Evolutionary conservation across 2,797 vertebrate species (phyloP), one percentile per base, ranked within the genome.

Genomic region (Babyrousa celebensis): DNA sequence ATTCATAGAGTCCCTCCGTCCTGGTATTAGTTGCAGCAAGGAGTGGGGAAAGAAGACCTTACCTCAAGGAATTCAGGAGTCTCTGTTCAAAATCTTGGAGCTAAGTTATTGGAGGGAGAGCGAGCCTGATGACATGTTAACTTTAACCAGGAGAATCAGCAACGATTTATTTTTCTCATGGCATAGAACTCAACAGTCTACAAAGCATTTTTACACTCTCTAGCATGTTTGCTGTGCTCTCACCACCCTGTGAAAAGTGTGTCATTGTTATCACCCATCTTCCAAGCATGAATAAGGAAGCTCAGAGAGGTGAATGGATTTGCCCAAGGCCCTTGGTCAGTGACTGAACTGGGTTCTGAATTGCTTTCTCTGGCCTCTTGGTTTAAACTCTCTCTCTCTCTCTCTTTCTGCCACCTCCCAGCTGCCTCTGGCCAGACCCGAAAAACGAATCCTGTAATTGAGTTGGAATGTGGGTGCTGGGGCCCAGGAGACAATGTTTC

Each of bases 401-500:
- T 7, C 27, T 75, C 79, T 96, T 91, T 87, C 65, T 96, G 95
- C 63, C 21, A 4, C 71, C 92, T 92, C 95, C 93, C 97, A 97
- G 97, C 96, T 98, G 97, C 96, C 94, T 97, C 87, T 98, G 95
- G 89, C 94, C 95, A 98, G 97, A 94, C 72, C 90, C 1, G 54
- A 96, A 97, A 98, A 97, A 96, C 95, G 97, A 97, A 98, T 97
- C 94, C 56, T 95, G 91, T 97, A 97, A 98, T 97, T 98, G 97
- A 97, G 97, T 98, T 98, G 97, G 98, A 98, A 98, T 97, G 97
- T 96, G 97, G 97, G 96, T 97, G 98, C 97, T 98, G 96, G 85
- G 96, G 85, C 96, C 89, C 25, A 9, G 87, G 94, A 98, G 97
- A 97, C 97, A 97, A 92, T 97, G 94, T 97, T 97, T 98, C 96